Conservation (phyloP, 2,888 invertebrate species). For the Noctua janthe region DNA sequence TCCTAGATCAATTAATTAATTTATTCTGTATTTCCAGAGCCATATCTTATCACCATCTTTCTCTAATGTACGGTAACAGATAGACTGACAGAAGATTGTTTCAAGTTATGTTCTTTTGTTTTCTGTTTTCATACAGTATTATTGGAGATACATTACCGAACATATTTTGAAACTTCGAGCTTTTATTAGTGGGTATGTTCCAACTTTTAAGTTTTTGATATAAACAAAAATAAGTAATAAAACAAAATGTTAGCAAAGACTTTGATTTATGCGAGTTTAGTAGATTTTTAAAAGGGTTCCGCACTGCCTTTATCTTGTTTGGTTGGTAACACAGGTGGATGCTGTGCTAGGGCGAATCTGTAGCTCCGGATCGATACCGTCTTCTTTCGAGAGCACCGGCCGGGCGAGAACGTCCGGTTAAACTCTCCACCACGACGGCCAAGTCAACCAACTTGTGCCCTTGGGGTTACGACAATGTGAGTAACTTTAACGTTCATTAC, state of each 20-base stretch:
- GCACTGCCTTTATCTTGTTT: slow-evolving; percentile 1
- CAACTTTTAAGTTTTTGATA: neutral
- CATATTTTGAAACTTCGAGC: neutral
- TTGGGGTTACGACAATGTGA: slow-evolving; percentile 7
- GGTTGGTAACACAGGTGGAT: slow-evolving; percentile 20
- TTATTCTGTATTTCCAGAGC: neutral
- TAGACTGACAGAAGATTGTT: neutral
- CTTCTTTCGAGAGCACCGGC: neutral
- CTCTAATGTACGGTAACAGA: neutral
- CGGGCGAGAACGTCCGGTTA: neutral
- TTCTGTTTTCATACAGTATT: neutral
- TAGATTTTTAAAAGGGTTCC: neutral
- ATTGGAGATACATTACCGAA: neutral
- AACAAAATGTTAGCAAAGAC: neutral
- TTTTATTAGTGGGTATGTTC: neutral
- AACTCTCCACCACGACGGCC: neutral
- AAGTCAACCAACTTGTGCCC: no score
- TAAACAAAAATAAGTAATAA: neutral
- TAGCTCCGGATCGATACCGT: slow-evolving; percentile 10
- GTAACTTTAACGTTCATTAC: neutral
- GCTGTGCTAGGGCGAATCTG: neutral
- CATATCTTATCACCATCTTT: neutral
- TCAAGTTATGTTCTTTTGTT: neutral
- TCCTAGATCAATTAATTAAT: neutral
- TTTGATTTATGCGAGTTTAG: neutral